Evolutionary conservation across 2,113 vertebrate genomes (phyloP).

Genomic region (Peromyscus maniculatus): DNA sequence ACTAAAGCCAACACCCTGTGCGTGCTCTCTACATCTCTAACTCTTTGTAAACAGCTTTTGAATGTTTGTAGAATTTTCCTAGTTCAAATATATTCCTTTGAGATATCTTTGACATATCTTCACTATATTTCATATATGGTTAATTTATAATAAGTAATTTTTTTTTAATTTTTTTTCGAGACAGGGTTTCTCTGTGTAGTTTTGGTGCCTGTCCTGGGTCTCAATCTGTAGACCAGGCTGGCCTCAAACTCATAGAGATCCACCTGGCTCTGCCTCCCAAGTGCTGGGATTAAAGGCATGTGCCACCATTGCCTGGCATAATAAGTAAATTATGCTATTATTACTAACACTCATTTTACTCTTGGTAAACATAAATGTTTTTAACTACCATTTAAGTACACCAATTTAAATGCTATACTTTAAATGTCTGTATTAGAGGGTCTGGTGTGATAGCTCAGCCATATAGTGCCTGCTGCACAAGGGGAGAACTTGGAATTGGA

Average conservation of each 20-base stretch:
- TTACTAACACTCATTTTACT: constrained; percentile 1
- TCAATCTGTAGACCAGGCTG: too few species aligned
- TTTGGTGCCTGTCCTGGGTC: too few species aligned
- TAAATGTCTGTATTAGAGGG: neutral
- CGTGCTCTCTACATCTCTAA: accelerated
- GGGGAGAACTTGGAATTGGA: neutral
- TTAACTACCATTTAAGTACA: neutral
- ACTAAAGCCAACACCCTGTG: neutral
- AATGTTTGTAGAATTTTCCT: neutral
- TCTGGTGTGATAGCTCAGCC: neutral
- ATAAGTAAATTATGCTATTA: neutral
- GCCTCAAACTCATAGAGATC: too few species aligned
- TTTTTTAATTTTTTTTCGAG: too few species aligned
- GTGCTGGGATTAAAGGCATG: too few species aligned
- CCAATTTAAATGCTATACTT: neutral
- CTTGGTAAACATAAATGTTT: constrained; percentile 22
- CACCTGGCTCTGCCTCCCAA: too few species aligned
- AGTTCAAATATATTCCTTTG: neutral
- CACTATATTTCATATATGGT: neutral
- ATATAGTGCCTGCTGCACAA: neutral
- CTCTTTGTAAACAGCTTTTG: neutral
- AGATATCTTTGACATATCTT: neutral
- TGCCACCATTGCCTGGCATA: neutral
- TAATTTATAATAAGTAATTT: constrained; percentile 22
- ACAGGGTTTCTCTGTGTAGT: too few species aligned